Evolutionary conservation across 1,140 invertebrate genomes (phyloP).

Genomic region (Penaeus vannamei): DNA sequence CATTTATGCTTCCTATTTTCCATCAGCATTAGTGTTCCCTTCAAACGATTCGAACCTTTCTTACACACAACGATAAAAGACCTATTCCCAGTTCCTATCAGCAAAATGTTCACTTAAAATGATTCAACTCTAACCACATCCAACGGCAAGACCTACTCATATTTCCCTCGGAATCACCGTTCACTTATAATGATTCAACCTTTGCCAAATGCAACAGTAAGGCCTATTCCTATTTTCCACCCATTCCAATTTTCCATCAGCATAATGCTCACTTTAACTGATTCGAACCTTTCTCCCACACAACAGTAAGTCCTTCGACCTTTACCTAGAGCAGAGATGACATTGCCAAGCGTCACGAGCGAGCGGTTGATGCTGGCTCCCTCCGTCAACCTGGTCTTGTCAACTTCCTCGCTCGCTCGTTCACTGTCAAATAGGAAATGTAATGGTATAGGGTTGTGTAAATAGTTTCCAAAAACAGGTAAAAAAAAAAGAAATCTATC

Average conservation of each 20-base stretch:
- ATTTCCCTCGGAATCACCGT: no score
- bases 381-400: constrained; percentile 79
- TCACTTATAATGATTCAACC: no score
- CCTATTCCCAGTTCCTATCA: no score
- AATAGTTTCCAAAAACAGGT: no score
- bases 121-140: no score
- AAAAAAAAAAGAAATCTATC: no score
- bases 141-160: no score
- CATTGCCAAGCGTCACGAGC: constrained; percentile 87
- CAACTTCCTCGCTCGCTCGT: constrained; percentile 87
- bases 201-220: no score
- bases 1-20: not conserved
- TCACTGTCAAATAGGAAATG: constrained; percentile 77
- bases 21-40: not conserved
- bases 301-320: not conserved
- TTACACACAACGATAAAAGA: not conserved
- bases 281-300: not conserved
- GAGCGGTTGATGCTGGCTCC: constrained; percentile 95
- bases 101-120: no score
- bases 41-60: not conserved
- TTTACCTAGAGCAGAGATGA: constrained; percentile 93
- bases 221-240: no score
- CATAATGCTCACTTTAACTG: no score
- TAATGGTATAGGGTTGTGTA: not conserved
- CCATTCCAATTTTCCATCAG: no score